Conservation (phyloP, 2,888 invertebrate species). For the Dioctria linearis region DNA sequence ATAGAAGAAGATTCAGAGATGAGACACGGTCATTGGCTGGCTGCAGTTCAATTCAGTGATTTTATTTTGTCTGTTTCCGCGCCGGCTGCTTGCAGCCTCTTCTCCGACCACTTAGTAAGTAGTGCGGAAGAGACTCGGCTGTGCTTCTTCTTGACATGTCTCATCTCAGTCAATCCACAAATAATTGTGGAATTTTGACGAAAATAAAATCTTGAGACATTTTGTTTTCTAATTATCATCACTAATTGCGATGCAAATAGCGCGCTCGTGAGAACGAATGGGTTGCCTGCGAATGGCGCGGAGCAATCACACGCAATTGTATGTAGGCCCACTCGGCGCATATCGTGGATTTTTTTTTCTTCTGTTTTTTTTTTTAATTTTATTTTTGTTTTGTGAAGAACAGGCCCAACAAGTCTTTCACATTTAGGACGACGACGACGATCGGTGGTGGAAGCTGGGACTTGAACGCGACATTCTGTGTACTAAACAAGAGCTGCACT, state of each 20-base stretch:
- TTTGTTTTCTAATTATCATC: constrained; percentile 48
- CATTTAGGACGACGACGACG: too few relatives aligned
- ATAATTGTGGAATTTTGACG: constrained; percentile 5
- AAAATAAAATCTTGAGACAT: constrained; percentile 25
- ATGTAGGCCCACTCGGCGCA: too few relatives aligned
- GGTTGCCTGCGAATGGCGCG: too few relatives aligned
- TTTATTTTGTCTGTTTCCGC: background rate
- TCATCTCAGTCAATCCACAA: background rate
- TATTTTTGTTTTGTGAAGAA: too few relatives aligned
- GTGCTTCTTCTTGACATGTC: background rate
- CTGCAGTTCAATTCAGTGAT: too few relatives aligned
- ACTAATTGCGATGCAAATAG: constrained; percentile 50
- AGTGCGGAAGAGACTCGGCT: background rate
- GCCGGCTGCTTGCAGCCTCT: background rate
- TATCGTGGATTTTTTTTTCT: too few relatives aligned
- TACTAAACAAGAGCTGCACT: constrained; percentile 8
- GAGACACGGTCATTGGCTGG: too few relatives aligned
- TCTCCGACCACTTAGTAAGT: background rate
- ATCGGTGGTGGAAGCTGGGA: background rate
- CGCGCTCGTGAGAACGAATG: background rate
- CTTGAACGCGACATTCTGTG: background rate
- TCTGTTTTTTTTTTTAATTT: too few relatives aligned
- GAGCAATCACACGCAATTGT: too few relatives aligned
- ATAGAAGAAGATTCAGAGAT: constrained; percentile 1
- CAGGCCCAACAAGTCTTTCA: too few relatives aligned